Evolutionary conservation across 2,888 invertebrate species (phyloP).

Genomic region (Tanytarsus gracilentus): DNA sequence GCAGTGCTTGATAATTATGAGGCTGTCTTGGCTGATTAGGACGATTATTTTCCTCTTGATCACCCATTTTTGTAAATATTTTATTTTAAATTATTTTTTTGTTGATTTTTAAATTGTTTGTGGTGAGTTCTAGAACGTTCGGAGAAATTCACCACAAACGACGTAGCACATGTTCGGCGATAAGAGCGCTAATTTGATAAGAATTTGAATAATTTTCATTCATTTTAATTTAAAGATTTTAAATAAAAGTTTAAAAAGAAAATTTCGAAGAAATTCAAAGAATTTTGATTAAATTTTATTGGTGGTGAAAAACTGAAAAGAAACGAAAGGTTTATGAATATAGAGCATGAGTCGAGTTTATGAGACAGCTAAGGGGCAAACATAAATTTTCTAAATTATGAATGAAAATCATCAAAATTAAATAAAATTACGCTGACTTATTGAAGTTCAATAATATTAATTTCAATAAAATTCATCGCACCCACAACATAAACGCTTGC

Average conservation of each 20-base stretch:
- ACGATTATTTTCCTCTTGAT: background rate
- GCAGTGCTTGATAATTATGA: conserved; percentile 43
- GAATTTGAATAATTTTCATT: too few species aligned
- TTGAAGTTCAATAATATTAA: background rate
- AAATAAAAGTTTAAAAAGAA: too few species aligned
- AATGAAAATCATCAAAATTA: background rate
- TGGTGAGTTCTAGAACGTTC: background rate
- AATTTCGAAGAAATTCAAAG: too few species aligned
- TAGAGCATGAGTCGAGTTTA: background rate
- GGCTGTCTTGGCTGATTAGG: conserved; percentile 23
- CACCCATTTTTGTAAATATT: background rate
- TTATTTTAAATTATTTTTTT: background rate
- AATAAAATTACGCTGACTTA: background rate
- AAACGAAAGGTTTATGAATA: background rate
- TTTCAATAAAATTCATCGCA: background rate
- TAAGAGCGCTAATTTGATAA: too few species aligned
- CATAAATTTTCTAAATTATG: background rate
- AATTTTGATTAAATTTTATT: background rate
- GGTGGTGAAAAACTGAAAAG: background rate
- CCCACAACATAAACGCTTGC: background rate
- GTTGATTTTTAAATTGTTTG: background rate
- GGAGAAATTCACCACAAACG: background rate
- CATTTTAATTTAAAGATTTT: too few species aligned
- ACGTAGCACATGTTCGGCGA: too few species aligned
- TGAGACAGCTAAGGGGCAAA: background rate